Base-by-base conservation (phyloP, 2,888 invertebrate genomes). In the Plagodis dolabraria region DNA sequence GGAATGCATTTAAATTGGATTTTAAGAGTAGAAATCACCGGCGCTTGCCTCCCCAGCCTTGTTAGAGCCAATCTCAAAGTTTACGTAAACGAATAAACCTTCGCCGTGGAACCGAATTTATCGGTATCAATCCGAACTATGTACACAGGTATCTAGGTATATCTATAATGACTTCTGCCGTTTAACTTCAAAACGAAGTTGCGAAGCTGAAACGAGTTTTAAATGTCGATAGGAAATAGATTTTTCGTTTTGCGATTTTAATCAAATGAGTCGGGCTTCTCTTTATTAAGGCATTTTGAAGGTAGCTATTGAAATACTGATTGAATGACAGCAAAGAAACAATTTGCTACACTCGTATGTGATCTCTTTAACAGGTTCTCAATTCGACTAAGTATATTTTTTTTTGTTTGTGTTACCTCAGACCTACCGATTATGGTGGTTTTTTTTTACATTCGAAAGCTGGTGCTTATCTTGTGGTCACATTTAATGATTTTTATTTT, bases 1-100 rank as follows among this genome's bases (percentile, higher is more conserved):
- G 92, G 92, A 92, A 92, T 92, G 92, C 92, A 92, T 92, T 92
- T 92, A 92, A 92, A 92, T 92, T 92, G 92, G 92, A 91, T 92
- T 92, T 92, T 92, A 92, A 92, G 92, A 92, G 90, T 88, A 89
- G 91, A 91, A 92, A 92, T 92, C 92, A 90, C 89, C 86, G 86
- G 79, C 83, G 78, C 85, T 83, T 82, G 84, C 86, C 85, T 84
- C 83, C 82, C 78, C 80, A 81, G 88, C 87, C 92, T 91, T 91
- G 91, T 92, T 92, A 90, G 86, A 89, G 86, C 86, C 90, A 89
- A 91, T 90, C 90, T 89, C 89, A 84, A 90, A 92, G 87, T 92
- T 92, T 88, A 89, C 90, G 90, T 91, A 91, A 91, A 91, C 90
- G 90, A 89, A 90, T 89, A 89, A 90, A 91, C 88, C 86, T 86